Conservation (phyloP, 2,113 vertebrate species). For the Baryphthengus martii region DNA sequence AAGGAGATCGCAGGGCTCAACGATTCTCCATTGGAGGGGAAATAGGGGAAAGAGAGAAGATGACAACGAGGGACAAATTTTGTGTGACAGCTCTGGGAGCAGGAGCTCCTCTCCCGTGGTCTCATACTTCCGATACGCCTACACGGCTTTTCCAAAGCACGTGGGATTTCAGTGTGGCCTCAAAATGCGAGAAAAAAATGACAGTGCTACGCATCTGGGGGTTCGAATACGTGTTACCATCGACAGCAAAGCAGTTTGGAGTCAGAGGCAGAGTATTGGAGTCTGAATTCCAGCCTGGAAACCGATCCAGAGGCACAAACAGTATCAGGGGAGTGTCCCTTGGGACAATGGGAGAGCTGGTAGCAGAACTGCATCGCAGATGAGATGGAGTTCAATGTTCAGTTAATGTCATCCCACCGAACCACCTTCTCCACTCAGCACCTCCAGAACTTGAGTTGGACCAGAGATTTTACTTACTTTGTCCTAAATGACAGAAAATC, state of each 20-base stretch:
- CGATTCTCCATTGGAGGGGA: neutral
- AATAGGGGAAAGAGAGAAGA: neutral
- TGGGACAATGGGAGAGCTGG: neutral
- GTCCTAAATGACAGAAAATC: neutral
- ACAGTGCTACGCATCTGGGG: fast-evolving
- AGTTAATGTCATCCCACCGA: no score
- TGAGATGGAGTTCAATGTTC: neutral
- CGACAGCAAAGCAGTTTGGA: neutral
- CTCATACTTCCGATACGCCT: no score
- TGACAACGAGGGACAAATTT: neutral
- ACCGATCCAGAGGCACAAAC: neutral
- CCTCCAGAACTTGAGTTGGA: neutral
- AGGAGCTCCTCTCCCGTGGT: neutral
- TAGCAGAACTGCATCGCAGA: neutral
- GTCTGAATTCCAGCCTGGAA: neutral
- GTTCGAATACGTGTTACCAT: neutral
- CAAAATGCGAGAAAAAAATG: neutral
- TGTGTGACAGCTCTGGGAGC: neutral
- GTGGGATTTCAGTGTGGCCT: neutral
- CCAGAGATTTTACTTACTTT: neutral
- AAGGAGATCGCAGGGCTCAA: neutral
- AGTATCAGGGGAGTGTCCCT: neutral
- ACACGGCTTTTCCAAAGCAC: neutral
- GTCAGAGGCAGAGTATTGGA: neutral
- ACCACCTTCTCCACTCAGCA: neutral